A percentile compares a stretch with the other conserved stretches of the same genome.
Conservation (phyloP, 2,888 invertebrate genomes). For the Hemistola chrysoprasaria region DNA sequence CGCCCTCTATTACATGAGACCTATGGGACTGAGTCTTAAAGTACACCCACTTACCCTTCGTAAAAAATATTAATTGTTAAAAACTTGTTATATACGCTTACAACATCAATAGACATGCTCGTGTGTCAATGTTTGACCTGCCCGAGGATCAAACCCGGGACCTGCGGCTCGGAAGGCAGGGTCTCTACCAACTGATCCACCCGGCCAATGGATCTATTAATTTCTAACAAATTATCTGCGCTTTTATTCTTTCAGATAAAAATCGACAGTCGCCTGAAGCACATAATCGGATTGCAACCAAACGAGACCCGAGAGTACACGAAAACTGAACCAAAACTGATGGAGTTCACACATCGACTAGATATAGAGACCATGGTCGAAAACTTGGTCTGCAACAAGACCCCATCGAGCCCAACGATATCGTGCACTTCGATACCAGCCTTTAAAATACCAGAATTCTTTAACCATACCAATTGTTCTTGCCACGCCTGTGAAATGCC, state of each 20-base stretch:
- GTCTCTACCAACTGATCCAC: too few species aligned
- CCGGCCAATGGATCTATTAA: too few species aligned
- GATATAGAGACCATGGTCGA: slow-evolving; percentile 61
- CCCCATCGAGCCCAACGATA: slow-evolving; percentile 46
- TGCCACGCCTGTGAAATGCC: slow-evolving; percentile 56
- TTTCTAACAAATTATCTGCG: slow-evolving; percentile 8
- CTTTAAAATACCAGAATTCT: slow-evolving; percentile 47
- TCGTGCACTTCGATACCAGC: slow-evolving; percentile 38
- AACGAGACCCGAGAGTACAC: slow-evolving; percentile 33
- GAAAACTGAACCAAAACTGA: slow-evolving; percentile 31
- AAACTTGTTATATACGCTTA: too few species aligned
- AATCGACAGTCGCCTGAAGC: slow-evolving; percentile 60
- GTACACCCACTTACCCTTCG: too few species aligned
- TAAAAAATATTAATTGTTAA: too few species aligned
- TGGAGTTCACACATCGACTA: slow-evolving; percentile 11
- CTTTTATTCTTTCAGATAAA: slow-evolving; percentile 42
- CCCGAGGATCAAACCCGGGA: too few species aligned
- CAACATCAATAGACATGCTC: too few species aligned
- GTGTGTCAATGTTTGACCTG: too few species aligned
- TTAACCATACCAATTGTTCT: slow-evolving; percentile 45
- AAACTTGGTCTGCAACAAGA: slow-evolving; percentile 37
- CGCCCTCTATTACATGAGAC: too few species aligned
- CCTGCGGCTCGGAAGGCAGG: too few species aligned
- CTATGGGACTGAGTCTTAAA: too few species aligned
- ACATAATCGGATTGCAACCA: slow-evolving; percentile 51